Evolutionary conservation across 2,113 vertebrate species (phyloP).

Genomic region (Paramisgurnus dabryanus): DNA sequence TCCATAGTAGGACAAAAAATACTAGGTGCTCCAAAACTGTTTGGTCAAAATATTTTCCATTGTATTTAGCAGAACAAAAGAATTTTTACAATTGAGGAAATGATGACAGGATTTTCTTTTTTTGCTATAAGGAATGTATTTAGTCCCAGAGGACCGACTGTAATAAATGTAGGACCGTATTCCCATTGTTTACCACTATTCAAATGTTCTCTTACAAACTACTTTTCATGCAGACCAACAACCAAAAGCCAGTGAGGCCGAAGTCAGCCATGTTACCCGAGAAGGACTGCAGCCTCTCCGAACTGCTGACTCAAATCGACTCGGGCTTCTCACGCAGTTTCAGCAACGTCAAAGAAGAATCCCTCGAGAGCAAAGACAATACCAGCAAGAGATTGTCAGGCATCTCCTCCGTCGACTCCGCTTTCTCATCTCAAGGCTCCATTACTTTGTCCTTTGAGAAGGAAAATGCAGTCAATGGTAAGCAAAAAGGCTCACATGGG

Average conservation of each 20-base stretch:
- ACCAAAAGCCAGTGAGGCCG: conserved; percentile 67
- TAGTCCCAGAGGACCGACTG: no score
- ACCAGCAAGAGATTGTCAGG: conserved; percentile 89
- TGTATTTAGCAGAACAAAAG: no score
- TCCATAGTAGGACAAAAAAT: no score
- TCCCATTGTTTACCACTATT: no score
- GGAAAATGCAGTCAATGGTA: conserved; percentile 84
- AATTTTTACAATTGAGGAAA: no score
- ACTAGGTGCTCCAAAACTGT: no score
- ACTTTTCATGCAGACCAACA: conserved; percentile 60
- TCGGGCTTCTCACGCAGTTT: conserved; percentile 88
- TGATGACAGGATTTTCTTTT: no score
- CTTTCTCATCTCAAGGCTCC: conserved; percentile 95
- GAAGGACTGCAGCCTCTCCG: conserved; percentile 90
- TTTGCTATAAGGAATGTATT: no score
- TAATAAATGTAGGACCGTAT: no score
- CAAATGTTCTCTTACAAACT: conserved; percentile 18
- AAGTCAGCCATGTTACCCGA: conserved; percentile 82
- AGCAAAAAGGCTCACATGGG: conserved; percentile 42
- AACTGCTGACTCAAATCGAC: conserved; percentile 92
- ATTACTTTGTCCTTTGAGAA: conserved; percentile 92
- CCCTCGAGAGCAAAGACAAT: conserved; percentile 82
- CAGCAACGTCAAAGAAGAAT: conserved; percentile 84
- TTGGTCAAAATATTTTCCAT: no score
- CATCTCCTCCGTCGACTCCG: conserved; percentile 94